Evolutionary conservation across 2,113 vertebrate species (phyloP), one percentile per base, ranked within the genome.

Genomic region (Amblyornis subalaris): DNA sequence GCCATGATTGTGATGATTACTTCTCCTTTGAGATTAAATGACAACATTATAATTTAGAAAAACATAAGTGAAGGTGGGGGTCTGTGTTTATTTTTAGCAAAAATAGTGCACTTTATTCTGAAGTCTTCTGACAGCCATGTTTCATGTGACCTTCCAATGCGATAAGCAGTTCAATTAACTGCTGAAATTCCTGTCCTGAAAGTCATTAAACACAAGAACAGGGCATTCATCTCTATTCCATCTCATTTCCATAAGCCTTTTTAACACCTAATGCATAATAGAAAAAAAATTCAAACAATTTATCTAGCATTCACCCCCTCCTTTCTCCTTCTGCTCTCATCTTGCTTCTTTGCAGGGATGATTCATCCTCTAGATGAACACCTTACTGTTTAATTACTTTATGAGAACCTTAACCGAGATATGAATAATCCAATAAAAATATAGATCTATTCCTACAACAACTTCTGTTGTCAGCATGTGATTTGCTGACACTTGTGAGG

Each of bases 241-340:
- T 67, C 44, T 89, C 36, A 95, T 97, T 96, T 96, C 66, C 94
- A 89, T 95, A 96, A 95, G 89, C 40, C 21, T 58, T 95, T 93
- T 50, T 69, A 83, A 66, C 29, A 85, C 33, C 45, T 82, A 92
- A 87, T 78, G 64, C 51, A 69, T 87, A 90, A 90, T n/a, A 80
- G 44, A 28, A 83, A 88, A 90, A 83, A 71, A 80, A 36, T 3
- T 75, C 53, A 51, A 91, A 72, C 12, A 8, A 76, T 77, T 88
- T 93, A 74, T 87, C 51, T 82, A 67, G 6, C 31, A 48, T 33
- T 65, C 53, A 28, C 14, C 19, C 14, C 13, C 17, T 47, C 55
- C 42, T 80, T 80, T 70, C 58, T 75, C 20, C 31, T 85, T 83
- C 57, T 88, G 36, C 9, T 85, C 51, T 87, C 57, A 75, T 93